phyloP scores from a whole-genome alignment of 2,113 vertebrate genomes.

The Trematocara marginatum region DNA sequence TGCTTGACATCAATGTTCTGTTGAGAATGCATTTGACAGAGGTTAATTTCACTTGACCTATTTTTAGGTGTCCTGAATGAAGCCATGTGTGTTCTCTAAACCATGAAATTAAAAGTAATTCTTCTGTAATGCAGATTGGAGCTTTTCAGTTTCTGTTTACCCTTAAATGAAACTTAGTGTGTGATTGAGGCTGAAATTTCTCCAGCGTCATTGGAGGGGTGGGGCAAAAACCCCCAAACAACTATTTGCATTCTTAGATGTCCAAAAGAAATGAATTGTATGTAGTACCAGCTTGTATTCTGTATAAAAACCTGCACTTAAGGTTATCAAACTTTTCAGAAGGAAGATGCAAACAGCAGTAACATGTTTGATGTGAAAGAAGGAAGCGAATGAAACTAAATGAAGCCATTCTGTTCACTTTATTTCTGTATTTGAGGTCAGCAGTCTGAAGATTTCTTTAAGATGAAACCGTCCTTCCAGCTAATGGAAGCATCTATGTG shows the following conservation, averaged over 20 bases:
- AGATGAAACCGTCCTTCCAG: not conserved
- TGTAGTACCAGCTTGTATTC: not conserved
- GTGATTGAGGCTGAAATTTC: not conserved
- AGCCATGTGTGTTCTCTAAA: not conserved
- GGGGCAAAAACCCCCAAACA: not conserved
- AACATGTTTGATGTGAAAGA: not conserved
- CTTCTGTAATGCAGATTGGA: not conserved
- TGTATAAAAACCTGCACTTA: not conserved
- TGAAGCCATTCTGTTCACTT: not conserved
- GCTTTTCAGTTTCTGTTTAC: slow-evolving; percentile 27
- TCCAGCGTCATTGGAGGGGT: not conserved
- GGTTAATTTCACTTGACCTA: not conserved
- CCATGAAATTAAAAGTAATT: not conserved
- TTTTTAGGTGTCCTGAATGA: not conserved
- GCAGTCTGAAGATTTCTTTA: not conserved
- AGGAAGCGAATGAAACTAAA: not conserved
- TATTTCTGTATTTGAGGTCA: not conserved
- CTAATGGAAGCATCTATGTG: not conserved
- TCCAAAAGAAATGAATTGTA: not conserved
- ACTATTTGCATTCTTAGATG: not conserved
- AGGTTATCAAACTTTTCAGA: not conserved
- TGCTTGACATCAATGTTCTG: not conserved
- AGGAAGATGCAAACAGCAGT: not conserved
- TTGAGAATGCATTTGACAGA: not conserved
- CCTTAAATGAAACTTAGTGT: slow-evolving; percentile 35